Conservation (phyloP, 2,888 invertebrate species). For the Drosophila tanythrix region DNA sequence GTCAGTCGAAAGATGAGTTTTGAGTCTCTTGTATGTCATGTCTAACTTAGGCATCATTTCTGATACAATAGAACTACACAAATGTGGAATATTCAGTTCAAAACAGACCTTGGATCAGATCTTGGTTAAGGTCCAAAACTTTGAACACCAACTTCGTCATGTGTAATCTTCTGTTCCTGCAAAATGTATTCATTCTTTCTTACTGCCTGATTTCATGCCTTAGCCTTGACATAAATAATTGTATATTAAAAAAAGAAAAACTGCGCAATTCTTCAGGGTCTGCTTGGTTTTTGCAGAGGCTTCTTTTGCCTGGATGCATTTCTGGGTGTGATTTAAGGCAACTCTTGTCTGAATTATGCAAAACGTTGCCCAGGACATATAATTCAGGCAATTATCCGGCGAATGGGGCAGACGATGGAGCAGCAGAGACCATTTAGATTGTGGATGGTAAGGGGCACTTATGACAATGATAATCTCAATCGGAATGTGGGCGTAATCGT, state of each 20-base stretch:
- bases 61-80: not conserved
- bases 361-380: constrained; percentile 31
- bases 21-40: not conserved
- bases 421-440: not conserved
- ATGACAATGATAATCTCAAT: constrained; percentile 29
- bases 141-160: not conserved
- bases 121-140: not conserved
- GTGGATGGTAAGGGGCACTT: not conserved
- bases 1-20: not conserved
- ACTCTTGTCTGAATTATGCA: constrained; percentile 48
- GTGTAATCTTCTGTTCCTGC: not conserved
- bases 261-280: constrained; percentile 14
- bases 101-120: not conserved
- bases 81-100: not conserved
- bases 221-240: constrained; percentile 67
- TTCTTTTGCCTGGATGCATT: constrained; percentile 24
- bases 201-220: constrained; percentile 18
- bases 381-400: constrained; percentile 42
- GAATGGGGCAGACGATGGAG: not conserved
- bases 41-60: not conserved
- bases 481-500: constrained; percentile 45
- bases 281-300: constrained; percentile 8
- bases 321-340: constrained; percentile 64
- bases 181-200: not conserved
- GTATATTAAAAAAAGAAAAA: constrained; percentile 15